phyloP scores from a whole-genome alignment of 2,888 invertebrate species.

The Automeris io region DNA sequence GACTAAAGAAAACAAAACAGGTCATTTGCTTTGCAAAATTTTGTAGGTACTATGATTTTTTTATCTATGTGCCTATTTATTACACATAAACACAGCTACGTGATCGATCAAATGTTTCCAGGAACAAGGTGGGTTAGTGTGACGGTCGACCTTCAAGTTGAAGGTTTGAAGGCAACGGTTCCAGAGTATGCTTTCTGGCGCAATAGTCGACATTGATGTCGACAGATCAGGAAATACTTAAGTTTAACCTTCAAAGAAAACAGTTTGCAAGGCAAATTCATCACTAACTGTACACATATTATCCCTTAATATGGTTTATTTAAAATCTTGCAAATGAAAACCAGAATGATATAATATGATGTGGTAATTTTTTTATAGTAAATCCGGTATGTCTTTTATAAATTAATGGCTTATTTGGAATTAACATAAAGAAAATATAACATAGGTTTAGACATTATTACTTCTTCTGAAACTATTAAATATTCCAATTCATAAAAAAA shows the following conservation, averaged over 20 bases:
- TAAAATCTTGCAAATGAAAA: too few relatives aligned
- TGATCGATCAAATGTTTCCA: constrained; percentile 25
- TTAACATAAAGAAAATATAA: too few relatives aligned
- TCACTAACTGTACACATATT: too few relatives aligned
- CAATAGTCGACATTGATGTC: constrained; percentile 36
- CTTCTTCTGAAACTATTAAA: too few relatives aligned
- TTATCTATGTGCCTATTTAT: constrained; percentile 1
- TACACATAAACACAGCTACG: constrained; percentile 13
- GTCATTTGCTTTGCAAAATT: background rate
- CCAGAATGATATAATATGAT: too few relatives aligned
- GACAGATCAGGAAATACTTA: constrained; percentile 44
- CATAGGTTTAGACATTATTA: too few relatives aligned
- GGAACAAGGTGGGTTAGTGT: constrained; percentile 23
- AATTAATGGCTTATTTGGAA: too few relatives aligned
- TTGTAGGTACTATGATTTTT: too few relatives aligned
- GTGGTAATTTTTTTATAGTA: too few relatives aligned
- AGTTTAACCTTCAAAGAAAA: constrained; percentile 38
- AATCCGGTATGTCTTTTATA: too few relatives aligned
- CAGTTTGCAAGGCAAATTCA: constrained; percentile 32
- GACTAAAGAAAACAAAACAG: background rate
- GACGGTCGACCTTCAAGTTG: constrained; percentile 24
- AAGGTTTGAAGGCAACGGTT: constrained; percentile 26
- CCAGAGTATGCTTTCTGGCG: constrained; percentile 42
- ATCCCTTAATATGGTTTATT: too few relatives aligned
- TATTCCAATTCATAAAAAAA: too few relatives aligned